Conservation (phyloP, 2,797 vertebrate genomes). For the Bovichtus diacanthus region DNA sequence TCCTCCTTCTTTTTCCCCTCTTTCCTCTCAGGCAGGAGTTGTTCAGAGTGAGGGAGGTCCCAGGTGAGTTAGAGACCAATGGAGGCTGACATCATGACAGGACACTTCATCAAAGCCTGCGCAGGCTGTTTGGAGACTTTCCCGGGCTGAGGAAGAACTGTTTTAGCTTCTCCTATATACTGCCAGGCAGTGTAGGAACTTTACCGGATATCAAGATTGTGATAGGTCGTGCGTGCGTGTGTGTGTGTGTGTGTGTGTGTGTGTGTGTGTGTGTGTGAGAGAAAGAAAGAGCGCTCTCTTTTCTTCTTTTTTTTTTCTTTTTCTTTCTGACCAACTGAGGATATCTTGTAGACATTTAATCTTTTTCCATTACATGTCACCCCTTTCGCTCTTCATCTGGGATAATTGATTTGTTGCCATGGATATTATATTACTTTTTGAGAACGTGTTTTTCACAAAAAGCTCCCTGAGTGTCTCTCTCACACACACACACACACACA, state of each 20-base stretch:
- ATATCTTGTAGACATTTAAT: constrained; percentile 39
- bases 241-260: neutral
- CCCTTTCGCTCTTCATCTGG: constrained; percentile 34
- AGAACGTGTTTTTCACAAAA: neutral
- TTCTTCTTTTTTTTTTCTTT: too few relatives aligned
- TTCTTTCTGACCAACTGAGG: constrained; percentile 17
- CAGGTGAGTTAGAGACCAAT: constrained; percentile 77
- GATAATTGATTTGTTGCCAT: constrained; percentile 70
- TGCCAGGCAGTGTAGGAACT: constrained; percentile 53
- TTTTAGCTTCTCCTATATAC: constrained; percentile 58
- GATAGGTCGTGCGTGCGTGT: constrained; percentile 26
- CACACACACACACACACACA: neutral
- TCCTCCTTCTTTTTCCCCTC: constrained; percentile 1
- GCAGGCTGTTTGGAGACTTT: constrained; percentile 74
- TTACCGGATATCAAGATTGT: constrained; percentile 35
- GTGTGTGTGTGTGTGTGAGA: neutral
- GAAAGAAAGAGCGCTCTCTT: constrained; percentile 17
- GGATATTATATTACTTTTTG: constrained; percentile 44
- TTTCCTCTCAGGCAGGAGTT: constrained; percentile 53
- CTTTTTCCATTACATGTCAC: constrained; percentile 50
- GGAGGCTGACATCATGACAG: constrained; percentile 83
- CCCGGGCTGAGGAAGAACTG: constrained; percentile 61
- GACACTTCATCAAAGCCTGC: constrained; percentile 79
- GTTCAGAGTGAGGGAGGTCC: constrained; percentile 73
- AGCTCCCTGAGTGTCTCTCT: neutral